Base-by-base conservation (phyloP, 2,888 invertebrate species). In the Eupithecia subfuscata region DNA sequence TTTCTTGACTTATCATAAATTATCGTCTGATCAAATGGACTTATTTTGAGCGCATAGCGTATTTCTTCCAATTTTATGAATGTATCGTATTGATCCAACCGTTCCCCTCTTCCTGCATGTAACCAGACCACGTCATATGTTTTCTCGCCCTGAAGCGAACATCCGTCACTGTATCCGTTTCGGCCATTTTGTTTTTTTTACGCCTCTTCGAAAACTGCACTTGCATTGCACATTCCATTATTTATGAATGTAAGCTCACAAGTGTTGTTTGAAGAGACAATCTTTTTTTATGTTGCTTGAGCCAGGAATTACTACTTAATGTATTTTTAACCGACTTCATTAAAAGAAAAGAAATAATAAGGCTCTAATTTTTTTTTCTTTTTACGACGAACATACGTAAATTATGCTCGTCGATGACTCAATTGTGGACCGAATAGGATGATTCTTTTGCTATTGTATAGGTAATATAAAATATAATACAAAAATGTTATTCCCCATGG, bases 111-210 rank as follows among this genome's bases (percentile, higher is more conserved):
- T 45, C 22, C 74, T 30, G 30, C 30, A 30, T 74, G 64, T 69
- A 70, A 76, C 77, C 76, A 75, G 71, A 76, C 77, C 76, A 75
- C 84, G 84, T 85, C 88, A 86, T 89, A 84, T 86, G 86, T 82
- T 84, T 81, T 84, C 82, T 79, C 75, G 72, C 75, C 73, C 76
- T 81, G 81, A 79, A 80, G 82, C 83, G 82, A 81, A 83, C 86
- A 85, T 86, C 86, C 87, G 86, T 87, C 86, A 85, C 84, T 76
- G 86, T 86, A 90, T 91, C 92, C 92, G 90, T 83, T 87, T 81
- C 84, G 83, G 86, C 86, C 87, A 87, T 90, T 80, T 90, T 90
- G 85, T 79, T 87, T 86, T 86, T n/a, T 83, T 85, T 84, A 77
- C 37, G 48, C 43, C 64, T 67, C 67, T 70, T 74, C 18, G 60